These are phyloP conservation scores for Trissoscelio sp. DNA, from an alignment of 2,888 invertebrate species.

Conservation along the genomic window DNA sequence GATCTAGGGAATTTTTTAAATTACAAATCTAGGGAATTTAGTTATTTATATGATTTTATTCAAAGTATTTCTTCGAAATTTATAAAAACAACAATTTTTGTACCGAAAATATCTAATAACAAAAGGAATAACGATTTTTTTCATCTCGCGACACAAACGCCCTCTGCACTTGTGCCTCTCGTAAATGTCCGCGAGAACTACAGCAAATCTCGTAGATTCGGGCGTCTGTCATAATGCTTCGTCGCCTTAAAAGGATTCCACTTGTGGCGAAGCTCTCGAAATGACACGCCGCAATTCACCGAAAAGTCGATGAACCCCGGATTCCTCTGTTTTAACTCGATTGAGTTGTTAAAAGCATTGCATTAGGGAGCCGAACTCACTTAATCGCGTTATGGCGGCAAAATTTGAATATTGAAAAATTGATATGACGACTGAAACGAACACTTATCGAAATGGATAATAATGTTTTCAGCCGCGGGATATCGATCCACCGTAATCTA, in stretches of 20 bases:
- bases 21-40: not conserved
- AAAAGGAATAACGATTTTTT: not conserved
- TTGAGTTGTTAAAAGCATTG: conserved; percentile 66
- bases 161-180: conserved; percentile 1
- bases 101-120: no score
- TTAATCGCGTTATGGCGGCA: conserved; percentile 54
- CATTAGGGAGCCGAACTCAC: conserved; percentile 59
- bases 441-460: conserved; percentile 43
- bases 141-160: not conserved
- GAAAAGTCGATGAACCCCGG: conserved; percentile 55
- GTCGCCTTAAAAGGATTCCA: conserved; percentile 69
- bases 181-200: conserved; percentile 13
- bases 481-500: conserved; percentile 19
- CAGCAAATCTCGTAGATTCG: conserved; percentile 26
- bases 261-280: conserved; percentile 63
- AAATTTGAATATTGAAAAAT: conserved; percentile 59
- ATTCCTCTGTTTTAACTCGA: conserved; percentile 60
- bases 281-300: conserved; percentile 58
- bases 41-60: no score
- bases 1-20: no score
- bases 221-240: conserved; percentile 59
- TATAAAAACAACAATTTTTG: no score
- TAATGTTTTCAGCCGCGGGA: not conserved
- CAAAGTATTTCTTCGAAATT: no score
- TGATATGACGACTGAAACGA: conserved; percentile 45